Percentiles rank a stretch among this genome's conserved stretches.
phyloP scores from a whole-genome alignment of 2,888 invertebrate genomes.

The Harpagoxenus sublaevis region DNA sequence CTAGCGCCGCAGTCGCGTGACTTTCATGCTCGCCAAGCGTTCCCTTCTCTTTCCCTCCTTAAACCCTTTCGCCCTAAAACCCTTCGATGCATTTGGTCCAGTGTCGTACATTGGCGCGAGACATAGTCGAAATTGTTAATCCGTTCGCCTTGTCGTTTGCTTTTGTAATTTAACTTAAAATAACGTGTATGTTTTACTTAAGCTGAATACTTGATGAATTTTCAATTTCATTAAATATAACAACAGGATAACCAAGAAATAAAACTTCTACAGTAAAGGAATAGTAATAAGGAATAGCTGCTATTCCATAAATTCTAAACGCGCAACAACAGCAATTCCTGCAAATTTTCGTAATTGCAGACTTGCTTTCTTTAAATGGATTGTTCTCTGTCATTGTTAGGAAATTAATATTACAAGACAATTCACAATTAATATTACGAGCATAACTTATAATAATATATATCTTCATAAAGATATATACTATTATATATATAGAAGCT shows the following conservation, averaged over 20 bases:
- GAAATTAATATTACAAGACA: neutral
- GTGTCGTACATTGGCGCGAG: constrained; percentile 51
- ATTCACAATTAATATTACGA: neutral
- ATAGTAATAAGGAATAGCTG: neutral
- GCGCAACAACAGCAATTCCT: neutral
- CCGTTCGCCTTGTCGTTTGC: no score
- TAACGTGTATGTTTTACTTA: neutral
- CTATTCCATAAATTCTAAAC: neutral
- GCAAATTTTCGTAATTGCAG: neutral
- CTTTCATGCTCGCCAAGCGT: constrained; percentile 73
- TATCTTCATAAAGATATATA: neutral
- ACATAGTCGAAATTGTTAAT: constrained; percentile 1
- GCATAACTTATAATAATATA: neutral
- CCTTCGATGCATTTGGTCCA: constrained; percentile 50
- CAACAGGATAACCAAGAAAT: neutral
- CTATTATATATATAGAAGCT: no score
- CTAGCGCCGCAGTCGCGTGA: constrained; percentile 76
- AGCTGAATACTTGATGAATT: neutral
- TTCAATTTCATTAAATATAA: neutral
- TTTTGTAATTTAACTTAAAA: neutral
- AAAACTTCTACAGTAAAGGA: neutral
- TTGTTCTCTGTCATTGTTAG: neutral
- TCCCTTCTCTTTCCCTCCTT: constrained; percentile 44
- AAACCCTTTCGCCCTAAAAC: neutral
- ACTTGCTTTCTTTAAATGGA: neutral